Base-by-base conservation (phyloP, 1,140 invertebrate species). In the Tetragonula clypearis region DNA sequence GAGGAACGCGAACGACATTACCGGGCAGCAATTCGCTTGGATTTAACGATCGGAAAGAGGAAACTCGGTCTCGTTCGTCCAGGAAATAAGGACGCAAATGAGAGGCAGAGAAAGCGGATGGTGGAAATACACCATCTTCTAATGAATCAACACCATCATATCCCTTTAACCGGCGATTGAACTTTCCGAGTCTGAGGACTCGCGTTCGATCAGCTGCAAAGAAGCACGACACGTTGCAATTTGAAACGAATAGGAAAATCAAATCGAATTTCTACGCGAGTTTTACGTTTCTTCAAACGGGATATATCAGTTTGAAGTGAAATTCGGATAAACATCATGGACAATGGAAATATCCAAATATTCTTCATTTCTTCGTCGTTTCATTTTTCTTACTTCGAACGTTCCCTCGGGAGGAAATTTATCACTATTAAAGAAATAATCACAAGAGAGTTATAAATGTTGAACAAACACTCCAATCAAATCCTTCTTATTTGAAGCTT, bases 41-140 rank as follows among this genome's bases (percentile, higher is more conserved):
- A 62, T 85, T 74, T 81, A 66, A 85, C 79, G 78, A 81, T 75
- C 23, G 55, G 55, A 75, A 58, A 69, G 71, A 75, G 83, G 21
- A 30, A 21, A 1, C 56, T 30, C 21, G 66, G 12, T 58, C 26
- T 85, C 74, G 56, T 85, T 75, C 60, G 49, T 35, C 21, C 12
- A 74, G 62, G 71, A 85, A 75, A 85, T 85, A 75, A 81, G 35
- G 62, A 81, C 60, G 71, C 35, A 58, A 85, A 85, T 58, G 71
- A 73, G 71, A 68, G 53, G 53, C 71, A 75, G 19, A 75, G 23
- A 49, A 84, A 58, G 55, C 53, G 12, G 56, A 56, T 19, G 41
- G 49, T 23, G 19, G 78, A 72, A 79, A 71, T 58, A 56, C 62
- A 84, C 21, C 69, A 30, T 26, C n/a, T 35, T 35, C 3, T 35